A percentile compares a stretch with the other conserved stretches of the same genome.
Conservation (phyloP, 1,140 invertebrate species). For the Drosophila novamexicana region DNA sequence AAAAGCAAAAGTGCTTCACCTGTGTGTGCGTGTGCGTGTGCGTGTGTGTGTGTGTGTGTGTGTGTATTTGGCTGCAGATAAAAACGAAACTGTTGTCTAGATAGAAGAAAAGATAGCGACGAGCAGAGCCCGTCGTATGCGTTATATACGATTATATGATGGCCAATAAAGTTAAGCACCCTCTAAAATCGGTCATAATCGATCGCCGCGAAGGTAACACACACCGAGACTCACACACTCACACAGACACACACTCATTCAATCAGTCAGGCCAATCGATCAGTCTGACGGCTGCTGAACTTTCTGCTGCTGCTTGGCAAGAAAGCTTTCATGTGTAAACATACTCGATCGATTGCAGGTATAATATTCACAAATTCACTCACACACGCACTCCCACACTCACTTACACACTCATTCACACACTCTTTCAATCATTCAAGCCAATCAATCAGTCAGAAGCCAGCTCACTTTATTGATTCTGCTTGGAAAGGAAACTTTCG, state of each 20-base stretch:
- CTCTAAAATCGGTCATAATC: slow-evolving; percentile 48
- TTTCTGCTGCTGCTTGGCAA: too few relatives aligned
- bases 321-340: too few relatives aligned
- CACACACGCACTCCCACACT: too few relatives aligned
- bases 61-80: slow-evolving; percentile 38
- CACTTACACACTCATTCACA: too few relatives aligned
- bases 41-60: slow-evolving; percentile 12
- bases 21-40: slow-evolving; percentile 32
- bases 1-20: slow-evolving; percentile 62
- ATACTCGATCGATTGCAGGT: too few relatives aligned
- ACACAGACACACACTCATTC: background rate
- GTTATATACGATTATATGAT: slow-evolving; percentile 57
- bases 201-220: slow-evolving; percentile 21
- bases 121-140: slow-evolving; percentile 65
- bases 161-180: slow-evolving; percentile 58
- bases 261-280: too few relatives aligned
- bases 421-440: too few relatives aligned
- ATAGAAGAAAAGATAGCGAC: slow-evolving; percentile 65
- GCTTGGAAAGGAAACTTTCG: too few relatives aligned
- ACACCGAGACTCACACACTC: background rate
- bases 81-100: slow-evolving; percentile 58
- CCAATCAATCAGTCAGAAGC: too few relatives aligned
- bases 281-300: too few relatives aligned
- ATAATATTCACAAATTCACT: too few relatives aligned
- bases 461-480: too few relatives aligned